A percentile compares a stretch with the other conserved stretches of the same genome.
These are phyloP conservation scores for Chydorus sphaericus DNA, from an alignment of 2,888 invertebrate species.

Conservation along the genomic window DNA sequence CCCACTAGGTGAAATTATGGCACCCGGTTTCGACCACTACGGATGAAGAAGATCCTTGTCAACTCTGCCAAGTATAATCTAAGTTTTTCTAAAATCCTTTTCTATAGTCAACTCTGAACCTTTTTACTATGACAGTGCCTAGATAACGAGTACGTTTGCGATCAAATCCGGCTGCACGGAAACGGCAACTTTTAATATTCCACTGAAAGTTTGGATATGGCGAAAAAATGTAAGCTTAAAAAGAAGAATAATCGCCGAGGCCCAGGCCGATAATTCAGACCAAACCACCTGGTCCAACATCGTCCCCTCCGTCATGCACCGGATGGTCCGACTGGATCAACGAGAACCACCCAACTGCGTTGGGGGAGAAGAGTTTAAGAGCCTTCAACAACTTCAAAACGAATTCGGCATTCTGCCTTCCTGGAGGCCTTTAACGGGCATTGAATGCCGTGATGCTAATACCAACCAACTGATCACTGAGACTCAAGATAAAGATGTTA, in stretches of 20 bases:
- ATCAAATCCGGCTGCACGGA: slow-evolving; percentile 35
- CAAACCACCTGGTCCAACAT: slow-evolving; percentile 21
- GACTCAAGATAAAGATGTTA: slow-evolving; percentile 19
- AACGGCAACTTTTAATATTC: not conserved
- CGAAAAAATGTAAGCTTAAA: not conserved
- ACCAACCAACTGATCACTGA: slow-evolving; percentile 17
- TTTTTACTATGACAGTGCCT: no score
- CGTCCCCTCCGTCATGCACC: slow-evolving; percentile 19
- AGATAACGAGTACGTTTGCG: slow-evolving; percentile 57
- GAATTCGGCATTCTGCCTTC: slow-evolving; percentile 21
- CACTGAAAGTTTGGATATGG: not conserved
- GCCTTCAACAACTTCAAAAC: slow-evolving; percentile 17
- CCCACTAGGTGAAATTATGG: slow-evolving; percentile 45
- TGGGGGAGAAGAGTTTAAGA: slow-evolving; percentile 22
- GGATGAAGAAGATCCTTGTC: slow-evolving; percentile 41
- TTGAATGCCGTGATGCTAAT: slow-evolving; percentile 22
- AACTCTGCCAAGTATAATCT: slow-evolving; percentile 67
- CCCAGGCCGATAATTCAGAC: slow-evolving; percentile 18
- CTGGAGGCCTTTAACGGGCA: slow-evolving; percentile 22
- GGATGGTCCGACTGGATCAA: slow-evolving; percentile 25
- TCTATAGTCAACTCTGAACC: no score
- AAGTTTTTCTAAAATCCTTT: no score
- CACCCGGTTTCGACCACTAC: slow-evolving; percentile 46
- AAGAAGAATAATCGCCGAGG: not conserved
- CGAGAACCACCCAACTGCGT: slow-evolving; percentile 20